Evolutionary conservation across 2,797 vertebrate species (phyloP), one percentile per base, ranked within the genome.

Genomic region (Melanotaenia trifasciata): DNA sequence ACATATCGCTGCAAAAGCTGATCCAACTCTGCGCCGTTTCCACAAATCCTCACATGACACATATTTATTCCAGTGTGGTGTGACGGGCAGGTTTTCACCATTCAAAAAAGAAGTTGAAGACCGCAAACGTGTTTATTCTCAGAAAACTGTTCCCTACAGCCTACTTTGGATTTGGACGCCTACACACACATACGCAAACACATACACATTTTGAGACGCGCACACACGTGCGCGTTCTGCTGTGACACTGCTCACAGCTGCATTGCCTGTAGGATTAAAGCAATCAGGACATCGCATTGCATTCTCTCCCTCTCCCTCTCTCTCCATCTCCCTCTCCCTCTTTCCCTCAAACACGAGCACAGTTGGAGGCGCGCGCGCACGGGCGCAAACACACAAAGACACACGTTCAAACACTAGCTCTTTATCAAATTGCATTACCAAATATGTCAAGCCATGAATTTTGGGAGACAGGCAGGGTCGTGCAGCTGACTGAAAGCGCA

Each of bases 211-310:
- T 81, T 45, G 53, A 72, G 64, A 71, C 78, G 16, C 78, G 67
- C 84, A 50, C 76, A 66, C 63, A 66, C 43, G 28, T 47, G 67
- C 85, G 69, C 82, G 80, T 45, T 80, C 86, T 84, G 87, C 90
- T 88, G 89, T 91, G 90, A 92, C 92, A 92, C 90, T 93, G 96
- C 96, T 95, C 96, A 97, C 96, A 97, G 95, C 98, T 98, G 96
- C 97, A 98, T 96, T 97, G 96, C 96, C 96, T 96, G 95, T 96
- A 96, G 97, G 96, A 96, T 96, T 94, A 94, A 95, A 94, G 94
- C 94, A 95, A 94, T 94, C 94, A 94, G 94, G 93, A 93, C 94
- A 95, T 92, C 92, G 91, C 93, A 89, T 88, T 92, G 92, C 92
- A 87, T 91, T 93, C 89, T 84, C 85, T 72, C 85, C 66, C 81